phyloP scores from a whole-genome alignment of 2,797 vertebrate species.

The Brotula barbata region DNA sequence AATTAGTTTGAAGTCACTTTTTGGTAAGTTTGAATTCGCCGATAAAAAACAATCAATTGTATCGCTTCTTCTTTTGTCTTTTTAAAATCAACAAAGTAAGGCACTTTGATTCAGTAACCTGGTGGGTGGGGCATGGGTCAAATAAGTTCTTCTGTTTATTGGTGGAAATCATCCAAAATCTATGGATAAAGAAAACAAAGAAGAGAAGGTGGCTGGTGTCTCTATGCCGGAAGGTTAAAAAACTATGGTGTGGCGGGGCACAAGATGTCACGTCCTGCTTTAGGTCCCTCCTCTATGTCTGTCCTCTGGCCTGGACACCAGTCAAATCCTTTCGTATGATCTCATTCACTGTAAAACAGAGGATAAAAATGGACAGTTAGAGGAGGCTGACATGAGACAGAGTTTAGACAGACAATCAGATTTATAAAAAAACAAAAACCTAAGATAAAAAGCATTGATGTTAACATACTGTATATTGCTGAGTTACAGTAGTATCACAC shows the following conservation, averaged over 20 bases:
- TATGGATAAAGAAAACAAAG: conserved; percentile 30
- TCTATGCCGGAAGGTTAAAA: too few relatives aligned
- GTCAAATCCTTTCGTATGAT: conserved; percentile 99
- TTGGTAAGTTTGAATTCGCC: too few relatives aligned
- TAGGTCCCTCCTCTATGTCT: conserved; percentile 84
- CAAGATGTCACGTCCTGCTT: conserved; percentile 66
- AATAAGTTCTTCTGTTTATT: conserved; percentile 36
- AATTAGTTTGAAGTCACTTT: background rate
- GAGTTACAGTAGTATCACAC: background rate
- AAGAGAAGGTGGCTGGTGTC: conserved; percentile 28
- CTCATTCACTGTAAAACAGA: conserved; percentile 89
- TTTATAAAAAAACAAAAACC: background rate
- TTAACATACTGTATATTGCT: background rate
- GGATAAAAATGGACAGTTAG: conserved; percentile 9
- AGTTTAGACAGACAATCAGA: conserved; percentile 8
- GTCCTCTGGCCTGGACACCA: conserved; percentile 87
- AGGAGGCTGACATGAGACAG: too few relatives aligned
- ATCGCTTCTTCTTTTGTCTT: background rate
- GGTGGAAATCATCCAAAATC: conserved; percentile 47
- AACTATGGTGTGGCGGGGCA: background rate
- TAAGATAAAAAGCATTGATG: background rate
- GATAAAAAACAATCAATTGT: too few relatives aligned
- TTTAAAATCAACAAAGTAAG: conserved; percentile 24
- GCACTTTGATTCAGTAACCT: conserved; percentile 33
- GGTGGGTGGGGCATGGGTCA: conserved; percentile 1